These are phyloP conservation scores for Helarctos malayanus DNA, from an alignment of 2,797 vertebrate genomes.

Conservation along the genomic window DNA sequence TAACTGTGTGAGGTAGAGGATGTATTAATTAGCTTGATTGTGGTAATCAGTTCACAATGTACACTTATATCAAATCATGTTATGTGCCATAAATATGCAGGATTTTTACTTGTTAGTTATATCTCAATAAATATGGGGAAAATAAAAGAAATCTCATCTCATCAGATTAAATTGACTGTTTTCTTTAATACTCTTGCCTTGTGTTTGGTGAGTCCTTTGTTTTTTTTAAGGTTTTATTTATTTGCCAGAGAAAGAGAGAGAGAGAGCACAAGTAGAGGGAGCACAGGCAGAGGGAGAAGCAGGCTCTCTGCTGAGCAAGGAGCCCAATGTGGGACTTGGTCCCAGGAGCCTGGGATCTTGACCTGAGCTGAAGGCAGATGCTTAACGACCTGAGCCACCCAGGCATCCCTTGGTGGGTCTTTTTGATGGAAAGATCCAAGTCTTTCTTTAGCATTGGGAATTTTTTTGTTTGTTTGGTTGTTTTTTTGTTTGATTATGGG, in stretches of 20 bases:
- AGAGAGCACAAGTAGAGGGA: too few species aligned
- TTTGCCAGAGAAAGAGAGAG: too few species aligned
- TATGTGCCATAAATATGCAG: not conserved
- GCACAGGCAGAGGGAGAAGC: too few species aligned
- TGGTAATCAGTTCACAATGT: not conserved
- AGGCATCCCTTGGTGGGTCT: too few species aligned
- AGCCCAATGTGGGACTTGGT: too few species aligned
- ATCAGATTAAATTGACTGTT: not conserved
- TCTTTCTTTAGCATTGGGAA: not conserved
- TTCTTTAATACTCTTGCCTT: not conserved
- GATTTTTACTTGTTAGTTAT: not conserved
- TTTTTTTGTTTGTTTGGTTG: not conserved
- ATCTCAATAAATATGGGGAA: not conserved
- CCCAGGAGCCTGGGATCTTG: too few species aligned
- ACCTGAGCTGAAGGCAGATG: too few species aligned
- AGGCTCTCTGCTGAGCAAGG: too few species aligned
- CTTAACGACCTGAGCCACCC: too few species aligned
- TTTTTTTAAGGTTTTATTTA: too few species aligned
- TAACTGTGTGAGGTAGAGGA: not conserved
- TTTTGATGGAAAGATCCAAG: constrained; percentile 13
- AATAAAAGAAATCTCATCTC: not conserved
- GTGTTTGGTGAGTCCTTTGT: not conserved
- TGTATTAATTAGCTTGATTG: not conserved
- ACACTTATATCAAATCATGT: not conserved
- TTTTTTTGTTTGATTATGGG: not conserved